Evolutionary conservation across 2,113 vertebrate species (phyloP), one percentile per base, ranked within the genome.

Genomic region (Tetrao urogallus): DNA sequence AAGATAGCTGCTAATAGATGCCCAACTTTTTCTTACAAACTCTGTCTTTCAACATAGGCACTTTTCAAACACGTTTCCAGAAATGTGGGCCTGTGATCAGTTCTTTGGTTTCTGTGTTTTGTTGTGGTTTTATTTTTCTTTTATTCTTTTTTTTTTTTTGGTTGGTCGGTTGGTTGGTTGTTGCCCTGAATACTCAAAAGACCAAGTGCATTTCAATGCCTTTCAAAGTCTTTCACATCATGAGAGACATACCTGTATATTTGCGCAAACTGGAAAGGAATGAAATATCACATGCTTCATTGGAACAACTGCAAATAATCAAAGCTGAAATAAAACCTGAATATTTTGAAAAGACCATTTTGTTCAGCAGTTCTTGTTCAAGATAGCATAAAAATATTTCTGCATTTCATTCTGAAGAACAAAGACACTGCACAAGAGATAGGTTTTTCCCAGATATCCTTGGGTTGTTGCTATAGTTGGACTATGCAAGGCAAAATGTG

Each of bases 261-360:
- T 65, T 81, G 43, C 61, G 30, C 38, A 92, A 86, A 47, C 43
- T 92, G n/a, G 65, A 91, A 96, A 90, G 24, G 43, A 48, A 86
- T 78, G 57, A 86, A 86, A 60, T 52, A 86, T 48, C 38, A 66
- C 40, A 52, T 67, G n/a, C 36, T 86, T 94, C 73, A 45, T 54
- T 83, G 36, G 58, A 92, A 92, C 47, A 88, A 77, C 52, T 69
- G 27, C 60, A 92, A 92, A 61, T 61, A 86, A 76, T 67, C 48
- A 82, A 57, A 86, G 50, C 61, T 89, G 36, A 83, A 95, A 93
- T 75, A 27, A 84, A 90, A 81, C 15, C 1, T 0, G 9, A 84
- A 75, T 78, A 82, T 78, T 92, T 57, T 83, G n/a, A 88, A 82
- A 69, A 71, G 38, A 75, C 11, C 10, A n/a, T 77, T 91, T 80